A percentile compares a stretch with the other conserved stretches of the same genome.
phyloP scores from a whole-genome alignment of 2,797 vertebrate genomes.

The Syndactyla subalaris region DNA sequence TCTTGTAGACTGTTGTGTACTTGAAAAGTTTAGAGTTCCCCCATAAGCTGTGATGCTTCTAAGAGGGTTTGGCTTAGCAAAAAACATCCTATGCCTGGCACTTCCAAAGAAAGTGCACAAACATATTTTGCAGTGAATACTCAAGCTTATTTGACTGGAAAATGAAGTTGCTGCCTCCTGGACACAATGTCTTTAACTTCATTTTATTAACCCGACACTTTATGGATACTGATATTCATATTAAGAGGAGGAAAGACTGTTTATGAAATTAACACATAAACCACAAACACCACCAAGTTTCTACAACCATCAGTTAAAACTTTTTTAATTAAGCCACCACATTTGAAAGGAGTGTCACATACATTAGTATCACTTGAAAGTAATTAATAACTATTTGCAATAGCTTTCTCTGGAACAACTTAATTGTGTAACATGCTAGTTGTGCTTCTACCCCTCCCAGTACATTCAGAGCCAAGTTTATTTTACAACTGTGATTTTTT shows the following conservation, averaged over 20 bases:
- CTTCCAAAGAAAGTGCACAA: background rate
- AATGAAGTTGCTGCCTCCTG: background rate
- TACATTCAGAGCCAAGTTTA: slow-evolving; percentile 24
- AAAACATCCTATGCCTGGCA: background rate
- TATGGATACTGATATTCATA: background rate
- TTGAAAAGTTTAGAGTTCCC: background rate
- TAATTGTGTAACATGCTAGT: background rate
- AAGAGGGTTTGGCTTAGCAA: background rate
- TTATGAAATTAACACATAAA: background rate
- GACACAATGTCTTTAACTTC: background rate
- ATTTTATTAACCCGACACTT: background rate
- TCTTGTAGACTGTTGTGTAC: background rate
- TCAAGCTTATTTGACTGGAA: background rate
- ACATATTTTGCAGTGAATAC: background rate
- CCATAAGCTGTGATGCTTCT: background rate
- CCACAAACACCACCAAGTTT: background rate
- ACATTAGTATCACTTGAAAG: slow-evolving; percentile 23
- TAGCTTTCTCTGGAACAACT: background rate
- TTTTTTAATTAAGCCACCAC: slow-evolving; percentile 50
- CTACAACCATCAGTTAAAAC: background rate
- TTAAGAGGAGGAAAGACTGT: background rate
- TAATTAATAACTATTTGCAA: slow-evolving; percentile 12
- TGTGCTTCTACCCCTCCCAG: background rate
- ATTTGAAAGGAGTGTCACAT: slow-evolving; percentile 19
- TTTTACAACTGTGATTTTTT: slow-evolving; percentile 5